Conservation (phyloP, 2,797 vertebrate genomes). For the Thripadectes ignobilis region DNA sequence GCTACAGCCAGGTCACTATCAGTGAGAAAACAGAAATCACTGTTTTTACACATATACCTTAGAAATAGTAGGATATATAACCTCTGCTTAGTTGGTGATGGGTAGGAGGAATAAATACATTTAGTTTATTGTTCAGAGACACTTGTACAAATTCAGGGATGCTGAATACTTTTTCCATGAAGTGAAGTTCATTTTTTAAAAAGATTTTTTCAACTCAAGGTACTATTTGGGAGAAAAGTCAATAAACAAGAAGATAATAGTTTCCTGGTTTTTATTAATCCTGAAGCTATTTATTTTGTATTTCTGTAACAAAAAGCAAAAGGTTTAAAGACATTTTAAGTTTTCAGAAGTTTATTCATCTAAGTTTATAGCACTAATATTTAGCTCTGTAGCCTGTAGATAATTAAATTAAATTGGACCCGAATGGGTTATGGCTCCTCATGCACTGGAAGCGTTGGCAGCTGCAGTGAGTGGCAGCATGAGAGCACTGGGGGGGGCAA, state of each 20-base stretch:
- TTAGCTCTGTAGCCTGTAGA: background rate
- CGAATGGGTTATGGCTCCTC: fast-evolving
- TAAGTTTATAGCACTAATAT: conserved; percentile 7
- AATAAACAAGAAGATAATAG: background rate
- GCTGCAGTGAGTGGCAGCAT: background rate
- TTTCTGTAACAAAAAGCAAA: background rate
- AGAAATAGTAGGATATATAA: background rate
- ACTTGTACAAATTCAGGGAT: conserved; percentile 15
- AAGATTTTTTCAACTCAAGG: background rate
- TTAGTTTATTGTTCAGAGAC: background rate
- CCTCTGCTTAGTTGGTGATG: conserved; percentile 18
- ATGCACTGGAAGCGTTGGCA: background rate
- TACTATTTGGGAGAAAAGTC: background rate
- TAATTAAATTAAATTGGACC: background rate
- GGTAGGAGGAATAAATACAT: background rate
- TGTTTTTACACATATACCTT: background rate
- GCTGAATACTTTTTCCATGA: conserved; percentile 28
- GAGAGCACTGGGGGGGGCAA: background rate
- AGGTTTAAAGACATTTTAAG: background rate
- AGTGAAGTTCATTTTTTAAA: conserved; percentile 35
- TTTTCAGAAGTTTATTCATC: background rate
- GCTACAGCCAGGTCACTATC: background rate
- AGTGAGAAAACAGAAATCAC: background rate
- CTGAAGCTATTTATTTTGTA: conserved; percentile 33
- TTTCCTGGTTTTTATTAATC: conserved; percentile 31